phyloP scores from a whole-genome alignment of 2,797 vertebrate species.

The Pygocentrus nattereri region DNA sequence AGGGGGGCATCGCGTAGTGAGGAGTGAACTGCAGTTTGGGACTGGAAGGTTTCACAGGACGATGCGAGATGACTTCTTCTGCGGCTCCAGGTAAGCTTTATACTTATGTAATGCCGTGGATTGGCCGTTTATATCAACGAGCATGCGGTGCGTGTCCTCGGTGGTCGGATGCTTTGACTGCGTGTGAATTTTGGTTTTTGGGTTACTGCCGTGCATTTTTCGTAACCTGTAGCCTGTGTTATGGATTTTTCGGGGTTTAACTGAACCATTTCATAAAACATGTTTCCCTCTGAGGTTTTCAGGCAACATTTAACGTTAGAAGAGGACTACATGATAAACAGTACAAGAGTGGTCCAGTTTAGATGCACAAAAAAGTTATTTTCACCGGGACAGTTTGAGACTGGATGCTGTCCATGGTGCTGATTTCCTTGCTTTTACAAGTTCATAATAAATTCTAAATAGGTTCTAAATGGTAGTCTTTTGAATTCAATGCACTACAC shows the following conservation, averaged over 20 bases:
- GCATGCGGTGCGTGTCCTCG: slow-evolving; percentile 29
- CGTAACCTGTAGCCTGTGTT: slow-evolving; percentile 8
- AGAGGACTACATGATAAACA: neutral
- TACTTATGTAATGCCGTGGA: neutral
- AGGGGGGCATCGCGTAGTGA: slow-evolving; percentile 84
- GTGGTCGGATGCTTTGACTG: neutral
- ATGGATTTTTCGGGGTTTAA: neutral
- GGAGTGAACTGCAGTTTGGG: slow-evolving; percentile 75
- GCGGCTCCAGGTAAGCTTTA: slow-evolving; percentile 73
- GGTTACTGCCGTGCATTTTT: slow-evolving; percentile 2
- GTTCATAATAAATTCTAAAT: neutral
- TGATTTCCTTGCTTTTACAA: slow-evolving; percentile 27
- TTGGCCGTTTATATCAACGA: slow-evolving; percentile 59
- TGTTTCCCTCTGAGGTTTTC: neutral
- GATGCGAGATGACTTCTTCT: slow-evolving; percentile 69
- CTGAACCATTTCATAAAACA: neutral
- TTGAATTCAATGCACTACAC: neutral
- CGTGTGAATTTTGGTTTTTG: neutral
- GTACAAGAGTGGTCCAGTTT: neutral
- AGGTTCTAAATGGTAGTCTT: neutral
- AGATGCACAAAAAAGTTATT: neutral
- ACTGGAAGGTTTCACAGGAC: slow-evolving; percentile 69
- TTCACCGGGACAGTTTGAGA: neutral
- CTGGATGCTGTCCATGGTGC: slow-evolving; percentile 51
- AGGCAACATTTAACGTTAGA: neutral